A percentile compares a stretch with the other conserved stretches of the same genome.
These are phyloP conservation scores for Clarias platycephalus DNA, from an alignment of 2,797 vertebrate genomes.

Conservation along the genomic window DNA sequence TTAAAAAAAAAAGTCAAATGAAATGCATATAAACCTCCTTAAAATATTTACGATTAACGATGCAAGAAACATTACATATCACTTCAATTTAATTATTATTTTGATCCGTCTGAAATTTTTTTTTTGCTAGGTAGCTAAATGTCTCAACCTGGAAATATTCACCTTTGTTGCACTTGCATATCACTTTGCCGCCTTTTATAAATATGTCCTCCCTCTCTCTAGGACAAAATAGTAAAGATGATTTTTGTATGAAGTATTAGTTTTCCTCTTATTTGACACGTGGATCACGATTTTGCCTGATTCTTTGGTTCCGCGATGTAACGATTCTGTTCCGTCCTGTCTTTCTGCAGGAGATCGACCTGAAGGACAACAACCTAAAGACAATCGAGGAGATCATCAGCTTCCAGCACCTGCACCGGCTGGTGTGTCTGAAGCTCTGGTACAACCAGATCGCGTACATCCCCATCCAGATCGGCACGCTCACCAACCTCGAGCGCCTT, in stretches of 20 bases:
- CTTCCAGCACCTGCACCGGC: constrained; percentile 96
- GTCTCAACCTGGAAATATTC: background rate
- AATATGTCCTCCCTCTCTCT: too few species aligned
- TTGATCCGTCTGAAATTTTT: background rate
- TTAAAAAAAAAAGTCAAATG: background rate
- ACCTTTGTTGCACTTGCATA: background rate
- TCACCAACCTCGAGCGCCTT: constrained; percentile 90
- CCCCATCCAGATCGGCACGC: constrained; percentile 92
- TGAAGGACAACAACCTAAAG: constrained; percentile 99
- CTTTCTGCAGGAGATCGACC: constrained; percentile 92
- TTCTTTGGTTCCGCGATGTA: too few species aligned
- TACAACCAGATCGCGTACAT: constrained; percentile 99
- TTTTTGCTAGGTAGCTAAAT: background rate
- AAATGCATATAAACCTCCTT: background rate
- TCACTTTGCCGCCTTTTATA: background rate
- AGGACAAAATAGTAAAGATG: background rate
- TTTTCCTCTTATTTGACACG: too few species aligned
- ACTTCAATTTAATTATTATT: background rate
- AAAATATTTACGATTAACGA: background rate
- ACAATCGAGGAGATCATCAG: constrained; percentile 99
- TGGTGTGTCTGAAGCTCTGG: constrained; percentile 91
- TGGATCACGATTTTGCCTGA: too few species aligned
- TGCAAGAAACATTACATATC: background rate
- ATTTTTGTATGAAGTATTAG: background rate
- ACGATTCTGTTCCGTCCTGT: background rate